Percentiles rank a stretch among this genome's conserved stretches.
These are phyloP conservation scores for Astropecten irregularis DNA, from an alignment of 53 echinoderm and acorn worm species.

Conservation along the genomic window DNA sequence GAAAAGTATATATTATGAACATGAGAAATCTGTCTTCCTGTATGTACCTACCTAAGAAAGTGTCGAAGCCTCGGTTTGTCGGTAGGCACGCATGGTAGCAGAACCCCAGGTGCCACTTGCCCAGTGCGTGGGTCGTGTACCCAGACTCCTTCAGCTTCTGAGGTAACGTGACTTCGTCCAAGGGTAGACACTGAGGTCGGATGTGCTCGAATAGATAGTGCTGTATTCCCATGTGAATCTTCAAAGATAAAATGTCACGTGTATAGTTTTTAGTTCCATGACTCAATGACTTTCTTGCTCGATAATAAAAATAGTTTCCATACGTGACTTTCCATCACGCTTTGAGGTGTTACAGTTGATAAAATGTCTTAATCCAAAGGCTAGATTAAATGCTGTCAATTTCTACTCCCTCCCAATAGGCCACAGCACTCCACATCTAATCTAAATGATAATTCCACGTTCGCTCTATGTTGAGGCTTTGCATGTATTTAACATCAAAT, in stretches of 20 bases:
- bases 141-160: constrained; percentile 67
- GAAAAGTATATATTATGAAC: neutral
- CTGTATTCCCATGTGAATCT: constrained; percentile 90
- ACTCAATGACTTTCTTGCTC: neutral
- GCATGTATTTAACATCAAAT: too few relatives aligned
- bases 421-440: too few relatives aligned
- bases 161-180: constrained; percentile 60
- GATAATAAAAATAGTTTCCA: neutral
- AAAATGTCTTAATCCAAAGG: too few relatives aligned
- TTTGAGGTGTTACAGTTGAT: too few relatives aligned
- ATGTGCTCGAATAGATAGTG: constrained; percentile 65
- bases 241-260: neutral
- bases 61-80: constrained; percentile 76
- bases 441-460: too few relatives aligned
- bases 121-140: constrained; percentile 74
- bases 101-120: constrained; percentile 89
- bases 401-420: too few relatives aligned
- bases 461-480: too few relatives aligned
- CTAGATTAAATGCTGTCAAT: too few relatives aligned
- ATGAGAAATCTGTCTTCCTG: too few relatives aligned
- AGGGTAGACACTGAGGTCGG: constrained; percentile 71
- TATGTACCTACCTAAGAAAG: constrained; percentile 84
- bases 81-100: constrained; percentile 74
- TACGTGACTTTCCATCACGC: too few relatives aligned
- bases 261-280: neutral